phyloP scores from a whole-genome alignment of 2,888 invertebrate species.

The Polymixis lichenea region DNA sequence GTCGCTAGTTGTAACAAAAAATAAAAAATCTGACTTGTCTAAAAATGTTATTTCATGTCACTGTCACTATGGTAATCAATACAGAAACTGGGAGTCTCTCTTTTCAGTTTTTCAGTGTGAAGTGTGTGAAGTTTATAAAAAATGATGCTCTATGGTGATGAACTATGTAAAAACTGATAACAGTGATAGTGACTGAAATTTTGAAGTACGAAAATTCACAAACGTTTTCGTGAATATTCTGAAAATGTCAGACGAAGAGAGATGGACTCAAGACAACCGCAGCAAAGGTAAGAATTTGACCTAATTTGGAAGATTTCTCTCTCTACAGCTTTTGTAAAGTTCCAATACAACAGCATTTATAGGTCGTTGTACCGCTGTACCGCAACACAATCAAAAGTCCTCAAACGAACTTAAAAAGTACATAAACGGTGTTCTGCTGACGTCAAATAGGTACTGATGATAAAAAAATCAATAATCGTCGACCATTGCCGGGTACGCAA shows the following conservation, averaged over 20 bases:
- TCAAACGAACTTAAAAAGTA: not conserved
- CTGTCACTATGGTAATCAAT: too few relatives aligned
- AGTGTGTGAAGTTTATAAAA: too few relatives aligned
- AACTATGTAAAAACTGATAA: not conserved
- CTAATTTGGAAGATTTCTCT: too few relatives aligned
- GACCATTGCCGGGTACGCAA: not conserved
- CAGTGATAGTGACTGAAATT: conserved; percentile 1
- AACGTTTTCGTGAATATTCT: conserved; percentile 2
- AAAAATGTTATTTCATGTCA: too few relatives aligned
- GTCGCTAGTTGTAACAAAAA: not conserved
- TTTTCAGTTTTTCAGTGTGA: not conserved
- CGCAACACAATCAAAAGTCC: not conserved
- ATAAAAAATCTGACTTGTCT: too few relatives aligned
- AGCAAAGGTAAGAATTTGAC: conserved; percentile 37
- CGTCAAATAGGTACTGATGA: not conserved
- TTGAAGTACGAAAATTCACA: not conserved
- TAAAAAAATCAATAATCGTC: conserved; percentile 18
- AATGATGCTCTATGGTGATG: not conserved
- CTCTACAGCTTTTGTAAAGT: not conserved
- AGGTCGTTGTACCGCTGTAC: not conserved
- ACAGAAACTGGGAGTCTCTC: too few relatives aligned
- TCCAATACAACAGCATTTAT: not conserved
- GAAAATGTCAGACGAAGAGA: conserved; percentile 55
- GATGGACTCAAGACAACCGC: conserved; percentile 44
- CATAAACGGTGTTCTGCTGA: too few relatives aligned